A percentile compares a stretch with the other conserved stretches of the same genome.
Evolutionary conservation across 2,797 vertebrate species (phyloP).

Genomic region (Xerus rutilus): DNA sequence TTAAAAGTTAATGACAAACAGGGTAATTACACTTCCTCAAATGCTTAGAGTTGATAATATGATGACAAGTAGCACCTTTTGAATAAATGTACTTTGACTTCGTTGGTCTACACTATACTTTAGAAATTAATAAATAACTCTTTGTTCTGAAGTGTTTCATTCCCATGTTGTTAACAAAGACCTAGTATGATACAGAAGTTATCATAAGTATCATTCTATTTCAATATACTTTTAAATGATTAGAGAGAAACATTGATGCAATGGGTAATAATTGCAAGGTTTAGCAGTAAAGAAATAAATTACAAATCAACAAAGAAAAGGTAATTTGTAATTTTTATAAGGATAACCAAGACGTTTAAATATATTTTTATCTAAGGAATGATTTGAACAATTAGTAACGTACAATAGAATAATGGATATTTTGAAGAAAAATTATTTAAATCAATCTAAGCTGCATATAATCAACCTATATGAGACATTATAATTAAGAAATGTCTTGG

Average conservation of each 20-base stretch:
- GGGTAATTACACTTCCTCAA: not conserved
- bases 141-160: not conserved
- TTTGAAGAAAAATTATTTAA: slow-evolving; percentile 31
- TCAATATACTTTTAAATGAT: not conserved
- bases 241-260: not conserved
- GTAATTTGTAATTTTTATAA: not conserved
- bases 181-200: not conserved
- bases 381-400: not conserved
- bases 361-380: slow-evolving; percentile 7
- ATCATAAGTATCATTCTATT: not conserved
- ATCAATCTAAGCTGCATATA: slow-evolving; percentile 6
- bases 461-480: slow-evolving; percentile 20
- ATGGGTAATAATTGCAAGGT: not conserved
- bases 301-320: not conserved
- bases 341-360: slow-evolving; percentile 20
- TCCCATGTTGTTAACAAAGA: not conserved
- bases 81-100: not conserved
- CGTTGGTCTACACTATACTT: not conserved
- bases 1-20: not conserved
- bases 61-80: not conserved
- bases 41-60: not conserved
- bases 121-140: not conserved
- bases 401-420: not conserved
- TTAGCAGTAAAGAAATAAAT: not conserved
- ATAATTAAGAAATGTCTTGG: slow-evolving; percentile 36